These are phyloP conservation scores for Lepus townsendii DNA, from an alignment of 2,797 vertebrate genomes.

Conservation along the genomic window DNA sequence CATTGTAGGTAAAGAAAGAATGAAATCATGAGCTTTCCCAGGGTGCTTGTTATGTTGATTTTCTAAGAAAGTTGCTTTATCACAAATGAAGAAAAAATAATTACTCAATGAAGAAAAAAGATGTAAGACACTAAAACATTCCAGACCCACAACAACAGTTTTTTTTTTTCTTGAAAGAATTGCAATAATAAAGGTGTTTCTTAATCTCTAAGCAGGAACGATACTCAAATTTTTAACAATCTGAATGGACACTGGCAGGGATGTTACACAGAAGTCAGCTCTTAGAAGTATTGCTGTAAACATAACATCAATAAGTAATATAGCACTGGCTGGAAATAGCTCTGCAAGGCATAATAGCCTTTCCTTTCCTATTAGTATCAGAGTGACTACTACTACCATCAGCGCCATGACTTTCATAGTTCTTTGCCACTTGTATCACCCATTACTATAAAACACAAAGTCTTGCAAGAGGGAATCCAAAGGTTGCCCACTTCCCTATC, in stretches of 20 bases:
- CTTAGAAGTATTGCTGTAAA: background rate
- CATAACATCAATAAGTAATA: constrained; percentile 38
- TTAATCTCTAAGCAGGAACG: constrained; percentile 1
- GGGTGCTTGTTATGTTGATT: background rate
- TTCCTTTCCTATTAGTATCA: background rate
- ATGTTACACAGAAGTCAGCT: background rate
- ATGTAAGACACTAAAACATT: background rate
- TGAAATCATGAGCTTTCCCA: background rate
- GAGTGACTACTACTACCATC: background rate
- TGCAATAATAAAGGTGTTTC: constrained; percentile 22
- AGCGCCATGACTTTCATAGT: background rate
- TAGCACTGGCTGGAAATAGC: background rate
- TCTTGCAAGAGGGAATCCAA: background rate
- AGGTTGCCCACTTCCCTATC: background rate
- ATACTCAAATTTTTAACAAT: constrained; percentile 34
- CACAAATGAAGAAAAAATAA: constrained; percentile 40
- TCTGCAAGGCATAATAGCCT: background rate
- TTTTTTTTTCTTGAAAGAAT: constrained; percentile 30
- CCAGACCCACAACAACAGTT: background rate
- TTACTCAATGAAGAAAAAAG: background rate
- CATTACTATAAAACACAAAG: background rate
- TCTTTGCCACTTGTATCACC: background rate
- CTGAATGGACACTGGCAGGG: background rate
- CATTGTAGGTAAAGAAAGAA: background rate
- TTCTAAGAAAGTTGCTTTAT: constrained; percentile 3